Evolutionary conservation across 2,797 vertebrate species (phyloP).

Genomic region (Podargus strigoides): DNA sequence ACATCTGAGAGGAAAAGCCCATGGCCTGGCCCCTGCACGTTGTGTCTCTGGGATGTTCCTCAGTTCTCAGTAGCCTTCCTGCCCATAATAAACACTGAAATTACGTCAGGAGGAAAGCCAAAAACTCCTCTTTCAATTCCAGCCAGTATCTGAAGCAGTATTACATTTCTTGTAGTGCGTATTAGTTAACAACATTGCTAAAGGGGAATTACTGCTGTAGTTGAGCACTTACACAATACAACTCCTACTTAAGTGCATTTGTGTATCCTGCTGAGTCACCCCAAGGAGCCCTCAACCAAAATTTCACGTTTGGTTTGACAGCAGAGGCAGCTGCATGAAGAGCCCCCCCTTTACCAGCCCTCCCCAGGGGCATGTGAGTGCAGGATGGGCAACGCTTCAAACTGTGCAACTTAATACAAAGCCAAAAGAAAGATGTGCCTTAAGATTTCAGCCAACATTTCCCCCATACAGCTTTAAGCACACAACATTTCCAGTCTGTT

Average conservation of each 20-base stretch:
- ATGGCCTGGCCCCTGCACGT: fast-evolving
- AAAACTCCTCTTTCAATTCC: not conserved
- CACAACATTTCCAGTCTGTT: conserved; percentile 1
- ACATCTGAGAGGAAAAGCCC: not conserved
- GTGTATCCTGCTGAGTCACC: conserved; percentile 42
- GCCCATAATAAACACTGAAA: not conserved
- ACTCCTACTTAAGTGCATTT: conserved; percentile 15
- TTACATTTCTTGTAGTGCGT: not conserved
- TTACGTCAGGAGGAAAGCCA: not conserved
- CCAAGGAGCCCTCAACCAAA: conserved; percentile 26
- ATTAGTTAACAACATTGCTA: conserved; percentile 29
- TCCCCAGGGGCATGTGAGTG: not conserved
- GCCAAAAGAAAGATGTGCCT: not conserved
- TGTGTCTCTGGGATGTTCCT: not conserved
- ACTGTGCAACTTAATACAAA: not conserved
- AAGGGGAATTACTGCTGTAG: not conserved
- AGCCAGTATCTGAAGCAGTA: not conserved
- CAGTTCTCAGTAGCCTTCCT: not conserved
- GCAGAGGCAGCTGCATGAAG: not conserved
- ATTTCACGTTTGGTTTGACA: not conserved
- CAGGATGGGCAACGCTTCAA: not conserved
- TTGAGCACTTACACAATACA: not conserved
- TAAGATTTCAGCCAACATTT: not conserved
- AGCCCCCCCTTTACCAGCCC: not conserved
- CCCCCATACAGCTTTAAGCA: not conserved